These are phyloP conservation scores for Lathronympha strigana DNA, from an alignment of 2,888 invertebrate genomes.

Conservation along the genomic window DNA sequence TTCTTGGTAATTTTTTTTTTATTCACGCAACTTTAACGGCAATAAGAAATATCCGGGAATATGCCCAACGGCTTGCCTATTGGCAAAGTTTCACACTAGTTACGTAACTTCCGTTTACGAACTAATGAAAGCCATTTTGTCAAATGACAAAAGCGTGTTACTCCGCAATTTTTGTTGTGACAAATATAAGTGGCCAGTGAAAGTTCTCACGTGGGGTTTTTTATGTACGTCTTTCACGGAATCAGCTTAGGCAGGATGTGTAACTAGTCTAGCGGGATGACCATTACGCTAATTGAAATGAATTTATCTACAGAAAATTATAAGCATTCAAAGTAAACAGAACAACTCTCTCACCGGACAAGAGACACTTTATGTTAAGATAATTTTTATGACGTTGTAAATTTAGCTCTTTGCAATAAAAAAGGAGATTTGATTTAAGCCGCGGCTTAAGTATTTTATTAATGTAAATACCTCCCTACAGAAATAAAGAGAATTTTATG, in stretches of 20 bases:
- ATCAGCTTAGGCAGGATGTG: constrained; percentile 29
- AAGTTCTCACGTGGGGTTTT: constrained; percentile 40
- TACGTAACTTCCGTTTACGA: constrained; percentile 41
- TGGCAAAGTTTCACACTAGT: constrained; percentile 41
- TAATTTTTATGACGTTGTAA: constrained; percentile 35
- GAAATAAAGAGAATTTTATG: constrained; percentile 23
- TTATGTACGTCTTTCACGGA: constrained; percentile 27
- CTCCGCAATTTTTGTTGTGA: constrained; percentile 37
- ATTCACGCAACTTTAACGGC: neutral
- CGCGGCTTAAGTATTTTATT: constrained; percentile 21
- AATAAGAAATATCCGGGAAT: neutral
- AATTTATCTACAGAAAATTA: constrained; percentile 28
- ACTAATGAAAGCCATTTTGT: constrained; percentile 48
- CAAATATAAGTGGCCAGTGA: constrained; percentile 34
- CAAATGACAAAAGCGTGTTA: constrained; percentile 51
- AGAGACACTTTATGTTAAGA: constrained; percentile 19
- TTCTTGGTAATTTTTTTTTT: neutral
- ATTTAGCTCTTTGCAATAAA: constrained; percentile 34
- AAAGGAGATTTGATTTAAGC: constrained; percentile 29
- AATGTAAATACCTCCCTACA: constrained; percentile 28
- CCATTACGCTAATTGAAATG: constrained; percentile 34
- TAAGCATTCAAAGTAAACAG: constrained; percentile 13
- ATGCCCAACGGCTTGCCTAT: neutral
- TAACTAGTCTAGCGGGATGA: constrained; percentile 31
- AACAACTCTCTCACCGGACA: constrained; percentile 32